A percentile compares a stretch with the other conserved stretches of the same genome.
phyloP scores from a whole-genome alignment of 2,113 vertebrate genomes.

The Crotalus horridus region DNA sequence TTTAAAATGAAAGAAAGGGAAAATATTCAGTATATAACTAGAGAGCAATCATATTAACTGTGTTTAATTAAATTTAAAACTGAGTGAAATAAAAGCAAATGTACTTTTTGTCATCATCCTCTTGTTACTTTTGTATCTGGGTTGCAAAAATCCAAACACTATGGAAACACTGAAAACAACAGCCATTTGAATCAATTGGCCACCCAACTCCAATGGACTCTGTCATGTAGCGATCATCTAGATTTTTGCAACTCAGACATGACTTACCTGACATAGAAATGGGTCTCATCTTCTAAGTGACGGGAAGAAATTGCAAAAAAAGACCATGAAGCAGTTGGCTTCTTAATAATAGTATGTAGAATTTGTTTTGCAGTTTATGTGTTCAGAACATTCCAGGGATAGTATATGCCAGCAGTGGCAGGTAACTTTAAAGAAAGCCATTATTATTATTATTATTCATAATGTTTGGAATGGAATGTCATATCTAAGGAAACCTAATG shows the following conservation, averaged over 20 bases:
- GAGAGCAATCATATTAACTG: not conserved
- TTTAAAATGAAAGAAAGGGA: not conserved
- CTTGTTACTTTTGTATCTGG: not conserved
- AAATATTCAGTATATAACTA: not conserved
- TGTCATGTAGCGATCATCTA: not conserved
- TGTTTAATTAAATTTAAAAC: not conserved
- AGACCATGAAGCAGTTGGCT: not conserved
- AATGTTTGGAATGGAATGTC: not conserved
- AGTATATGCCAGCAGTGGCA: too few species aligned
- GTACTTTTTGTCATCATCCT: not conserved
- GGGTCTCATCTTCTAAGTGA: not conserved
- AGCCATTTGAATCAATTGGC: not conserved
- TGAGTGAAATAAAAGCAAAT: not conserved
- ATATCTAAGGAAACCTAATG: not conserved
- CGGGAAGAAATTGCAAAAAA: not conserved
- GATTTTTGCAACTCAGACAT: not conserved
- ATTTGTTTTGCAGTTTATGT: not conserved
- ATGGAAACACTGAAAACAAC: not conserved
- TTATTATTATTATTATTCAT: not conserved
- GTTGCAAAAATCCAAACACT: not conserved
- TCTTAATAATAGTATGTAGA: not conserved
- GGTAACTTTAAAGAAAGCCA: not conserved
- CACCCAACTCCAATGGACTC: not conserved
- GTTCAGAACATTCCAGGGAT: not conserved
- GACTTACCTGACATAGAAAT: not conserved